Base-by-base conservation (phyloP, 2,797 vertebrate species). In the Myotis pilosus region DNA sequence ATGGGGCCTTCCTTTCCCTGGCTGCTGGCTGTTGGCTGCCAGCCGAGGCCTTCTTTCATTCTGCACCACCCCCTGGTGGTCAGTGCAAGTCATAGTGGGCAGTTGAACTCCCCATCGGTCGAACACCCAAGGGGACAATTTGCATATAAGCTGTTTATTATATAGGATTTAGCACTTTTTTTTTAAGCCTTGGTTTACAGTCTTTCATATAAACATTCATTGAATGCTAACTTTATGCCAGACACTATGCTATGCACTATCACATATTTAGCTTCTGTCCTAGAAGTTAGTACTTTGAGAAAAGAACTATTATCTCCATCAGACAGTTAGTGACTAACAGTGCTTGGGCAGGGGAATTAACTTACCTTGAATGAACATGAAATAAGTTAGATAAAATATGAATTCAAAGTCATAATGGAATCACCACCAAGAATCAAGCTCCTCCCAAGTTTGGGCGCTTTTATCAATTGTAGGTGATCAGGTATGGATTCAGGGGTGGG, bases 221-320 rank as follows among this genome's bases (percentile, higher is more conserved):
- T 79, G 6, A 23, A 6, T 25, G 9, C 20, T 10, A 16, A 33
- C 72, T 92, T 51, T 41, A 57, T 19, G 10, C 4, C 12, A 76
- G 66, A 5, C 0, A 8, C 44, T 2, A 0, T 23, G 16, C 47
- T 68, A 17, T 13, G 2, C 3, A 13, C 30, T 76, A 15, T 9
- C 5, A 11, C 23, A 8, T 23, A 55, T 2, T 71, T 76, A 62
- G 74, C 57, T 88, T 87, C 28, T 79, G 23, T 12, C 25, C 23
- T 22, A 33, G 55, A 44, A 30, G 17, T 47, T 66, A 23, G 28
- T 19, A 8, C 22, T 75, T 33, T 49, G 33, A 74, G 6, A 74
- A n/a, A 8, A 76, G 22, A 81, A 9, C 82, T 36, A 23, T 20
- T 13, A 30, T 19, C 17, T 44, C 19, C 30, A 1, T 23, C 36